Conservation (phyloP, 2,888 invertebrate genomes). For the Cybosia mesomella region DNA sequence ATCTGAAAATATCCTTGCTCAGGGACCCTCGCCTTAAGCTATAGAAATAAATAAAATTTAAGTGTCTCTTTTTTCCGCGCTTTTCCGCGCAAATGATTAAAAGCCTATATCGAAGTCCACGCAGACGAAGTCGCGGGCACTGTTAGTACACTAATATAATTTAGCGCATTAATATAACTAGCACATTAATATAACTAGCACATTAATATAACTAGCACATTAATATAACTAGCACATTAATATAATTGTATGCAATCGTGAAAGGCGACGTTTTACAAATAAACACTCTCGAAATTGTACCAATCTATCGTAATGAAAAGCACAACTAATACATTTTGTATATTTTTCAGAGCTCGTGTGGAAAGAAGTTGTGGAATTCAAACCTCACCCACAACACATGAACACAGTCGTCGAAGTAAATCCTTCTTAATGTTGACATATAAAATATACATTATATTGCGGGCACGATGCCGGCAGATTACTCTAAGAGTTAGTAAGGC, state of each 20-base stretch:
- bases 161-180: no score
- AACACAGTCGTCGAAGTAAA: slow-evolving; percentile 82
- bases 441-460: slow-evolving; percentile 16
- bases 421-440: slow-evolving; percentile 61
- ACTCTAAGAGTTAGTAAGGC: slow-evolving; percentile 46
- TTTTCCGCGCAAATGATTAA: no score
- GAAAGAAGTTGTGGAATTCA: slow-evolving; percentile 93
- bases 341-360: slow-evolving; percentile 91
- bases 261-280: neutral
- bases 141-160: no score
- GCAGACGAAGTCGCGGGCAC: no score
- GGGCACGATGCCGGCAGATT: slow-evolving; percentile 29
- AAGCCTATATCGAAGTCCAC: no score
- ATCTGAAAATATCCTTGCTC: no score
- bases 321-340: slow-evolving; percentile 2
- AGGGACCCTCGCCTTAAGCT: no score
- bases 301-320: neutral
- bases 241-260: neutral
- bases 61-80: no score
- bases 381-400: slow-evolving; percentile 88
- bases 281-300: neutral
- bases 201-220: no score
- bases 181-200: no score
- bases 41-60: no score
- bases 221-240: no score